Conservation (phyloP, 2,888 invertebrate genomes). For the Hoplodrina ambigua region DNA sequence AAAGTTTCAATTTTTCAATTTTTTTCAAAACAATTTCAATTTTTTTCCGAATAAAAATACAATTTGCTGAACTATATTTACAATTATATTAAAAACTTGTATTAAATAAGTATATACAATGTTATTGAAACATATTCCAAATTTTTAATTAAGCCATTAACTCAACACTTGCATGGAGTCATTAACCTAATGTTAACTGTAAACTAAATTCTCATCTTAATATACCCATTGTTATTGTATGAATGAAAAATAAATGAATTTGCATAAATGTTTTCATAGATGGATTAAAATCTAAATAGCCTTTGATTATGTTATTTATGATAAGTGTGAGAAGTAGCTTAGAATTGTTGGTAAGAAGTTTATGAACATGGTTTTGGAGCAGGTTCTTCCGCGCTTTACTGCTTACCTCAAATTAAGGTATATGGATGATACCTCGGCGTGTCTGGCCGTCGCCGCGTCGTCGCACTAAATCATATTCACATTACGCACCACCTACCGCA, state of each 20-base stretch:
- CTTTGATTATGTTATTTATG: conserved; percentile 48
- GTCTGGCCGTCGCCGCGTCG: conserved; percentile 30
- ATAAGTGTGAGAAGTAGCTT: conserved; percentile 36
- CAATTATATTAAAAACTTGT: too few species aligned
- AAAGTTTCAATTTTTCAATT: background rate
- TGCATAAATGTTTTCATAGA: conserved; percentile 50
- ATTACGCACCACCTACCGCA: conserved; percentile 69
- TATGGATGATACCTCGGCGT: conserved; percentile 6
- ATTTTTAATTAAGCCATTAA: conserved; percentile 34
- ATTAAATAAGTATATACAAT: background rate
- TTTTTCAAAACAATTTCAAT: background rate
- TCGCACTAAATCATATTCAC: conserved; percentile 64
- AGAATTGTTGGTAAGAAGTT: conserved; percentile 36
- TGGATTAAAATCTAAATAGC: conserved; percentile 47
- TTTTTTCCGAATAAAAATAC: background rate
- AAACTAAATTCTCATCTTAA: conserved; percentile 47
- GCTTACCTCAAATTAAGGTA: conserved; percentile 25
- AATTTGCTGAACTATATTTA: too few species aligned
- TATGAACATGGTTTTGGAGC: conserved; percentile 8
- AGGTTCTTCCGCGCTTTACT: background rate
- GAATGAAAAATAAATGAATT: conserved; percentile 62
- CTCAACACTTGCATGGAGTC: conserved; percentile 46
- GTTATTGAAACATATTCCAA: background rate
- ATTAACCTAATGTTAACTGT: conserved; percentile 60
- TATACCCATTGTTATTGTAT: conserved; percentile 59